Base-by-base conservation (phyloP, 2,888 invertebrate genomes). In the Coelopa pilipes region DNA sequence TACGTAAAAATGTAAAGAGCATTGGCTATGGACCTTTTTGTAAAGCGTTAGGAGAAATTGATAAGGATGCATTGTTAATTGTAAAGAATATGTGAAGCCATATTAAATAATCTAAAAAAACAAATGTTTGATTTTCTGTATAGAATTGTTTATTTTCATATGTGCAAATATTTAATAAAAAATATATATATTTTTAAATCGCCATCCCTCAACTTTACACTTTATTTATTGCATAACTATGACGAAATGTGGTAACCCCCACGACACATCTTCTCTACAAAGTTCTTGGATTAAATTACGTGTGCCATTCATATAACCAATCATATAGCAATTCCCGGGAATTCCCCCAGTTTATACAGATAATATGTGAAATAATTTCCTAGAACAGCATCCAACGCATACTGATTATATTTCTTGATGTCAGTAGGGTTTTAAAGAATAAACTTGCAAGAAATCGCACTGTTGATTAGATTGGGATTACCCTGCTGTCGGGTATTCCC, bases 1-100 rank as follows among this genome's bases (percentile, higher is more conserved):
- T 85, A 49, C 79, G 81, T 21, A 77, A 78, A 9, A 83, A 83
- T 45, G 78, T 79, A 0, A 78, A 78, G 74, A 78, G 47, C 4
- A 75, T 76, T 19, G 79, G 82, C 19, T 79, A 74, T 45, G 59
- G 76, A 46, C 63, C 69, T 50, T 85, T 85, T 66, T 76, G 77
- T 1, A n/a, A 63, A 17, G 80, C 78, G 1, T 75, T 84, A 10
- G 73, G 75, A 15, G 73, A 75, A 11, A 72, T 82, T 55, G 82
- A 82, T 53, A 70, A 72, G 72, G 73, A 74, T 49, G 67, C 75
- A 59, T 69, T 77, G 15, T 9, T 21, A 13, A n/a, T 65, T 13
- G 46, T 70, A 53, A 17, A 67, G 15, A n/a, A 49, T 45, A 69
- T 19, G 34, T 68, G 53, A 73, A 34, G 49, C 59, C 19, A 15